Conservation (phyloP, 2,888 invertebrate genomes). For the Ryuthela nishihirai region DNA sequence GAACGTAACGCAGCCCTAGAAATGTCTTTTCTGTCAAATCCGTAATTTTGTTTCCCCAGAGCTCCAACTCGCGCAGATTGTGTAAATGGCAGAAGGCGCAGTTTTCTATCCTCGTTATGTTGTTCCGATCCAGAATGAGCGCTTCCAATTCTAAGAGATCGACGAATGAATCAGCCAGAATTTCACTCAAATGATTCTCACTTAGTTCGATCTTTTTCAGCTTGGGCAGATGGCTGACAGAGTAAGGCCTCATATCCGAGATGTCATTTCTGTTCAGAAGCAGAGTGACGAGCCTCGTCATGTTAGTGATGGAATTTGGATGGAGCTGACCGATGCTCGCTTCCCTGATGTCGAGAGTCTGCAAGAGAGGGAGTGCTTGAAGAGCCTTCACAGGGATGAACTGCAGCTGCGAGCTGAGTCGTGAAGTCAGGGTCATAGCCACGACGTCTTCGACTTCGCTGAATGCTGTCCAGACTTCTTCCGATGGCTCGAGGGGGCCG, state of each 20-base stretch:
- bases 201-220: constrained; percentile 22
- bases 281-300: constrained; percentile 12
- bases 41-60: constrained; percentile 21
- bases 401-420: background rate
- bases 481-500: background rate
- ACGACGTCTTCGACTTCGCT: constrained; percentile 6
- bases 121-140: constrained; percentile 25
- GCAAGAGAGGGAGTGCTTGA: constrained; percentile 1
- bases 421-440: constrained; percentile 6
- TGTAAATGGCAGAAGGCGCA: constrained; percentile 27
- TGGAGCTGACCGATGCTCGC: constrained; percentile 9
- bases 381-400: constrained; percentile 18
- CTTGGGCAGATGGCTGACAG: constrained; percentile 15
- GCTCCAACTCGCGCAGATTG: constrained; percentile 22
- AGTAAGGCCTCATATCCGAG: background rate
- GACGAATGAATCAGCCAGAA: constrained; percentile 8
- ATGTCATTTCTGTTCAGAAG: constrained; percentile 23
- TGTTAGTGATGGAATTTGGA: constrained; percentile 4
- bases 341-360: constrained; percentile 11
- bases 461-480: constrained; percentile 13
- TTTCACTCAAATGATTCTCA: constrained; percentile 13
- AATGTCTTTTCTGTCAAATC: constrained; percentile 30
- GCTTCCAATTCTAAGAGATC: constrained; percentile 8
- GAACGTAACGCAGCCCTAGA: constrained; percentile 14
- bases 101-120: constrained; percentile 22